Base-by-base conservation (phyloP, 2,888 invertebrate species). In the Aphodius granarius region DNA sequence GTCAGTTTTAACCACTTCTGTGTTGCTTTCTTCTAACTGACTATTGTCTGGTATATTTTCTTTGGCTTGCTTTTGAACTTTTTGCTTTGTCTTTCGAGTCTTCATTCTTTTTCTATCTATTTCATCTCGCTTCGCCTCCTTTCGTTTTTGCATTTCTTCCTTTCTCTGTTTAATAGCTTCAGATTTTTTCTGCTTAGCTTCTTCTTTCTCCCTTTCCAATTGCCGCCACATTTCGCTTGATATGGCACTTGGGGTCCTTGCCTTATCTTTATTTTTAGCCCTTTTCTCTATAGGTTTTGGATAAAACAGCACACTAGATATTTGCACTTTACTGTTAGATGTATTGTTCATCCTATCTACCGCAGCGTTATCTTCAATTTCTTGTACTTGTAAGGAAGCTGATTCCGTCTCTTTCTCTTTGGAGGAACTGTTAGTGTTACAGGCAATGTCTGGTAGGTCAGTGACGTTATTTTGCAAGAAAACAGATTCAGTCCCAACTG, bases 171-270 rank as follows among this genome's bases (percentile, higher is more conserved):
- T 72, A 23, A 23, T 23, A 23, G 23, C 23, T 23, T 23, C 23
- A 23, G 23, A 5, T 43, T 72, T 72, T 62, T 62, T 72, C 22
- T 72, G 22, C 22, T 72, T 72, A 72, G 16, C 72, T 20, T 72
- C 19, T 23, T 72, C 16, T 72, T 72, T 72, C 72, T 23, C 22
- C 22, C 23, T 72, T 23, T 23, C 22, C 22, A 23, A 72, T 62
- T 72, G 22, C 19, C 72, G n/a, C 23, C 43, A 72, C 23, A 72
- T 43, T 62, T 21, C 72, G 16, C 16, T 16, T n/a, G 72, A 72
- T 23, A 72, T 72, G 16, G 72, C 62, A 23, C 23, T 23, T 43
- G 72, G 72, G 16, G 16, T 16, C 62, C 23, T 72, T 72, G 22
- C 4, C 16, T 3, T 72, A 43, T 62, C 23, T 62, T 72, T 22